phyloP scores from a whole-genome alignment of 2,797 vertebrate genomes.

The Chromobotia macracanthus region DNA sequence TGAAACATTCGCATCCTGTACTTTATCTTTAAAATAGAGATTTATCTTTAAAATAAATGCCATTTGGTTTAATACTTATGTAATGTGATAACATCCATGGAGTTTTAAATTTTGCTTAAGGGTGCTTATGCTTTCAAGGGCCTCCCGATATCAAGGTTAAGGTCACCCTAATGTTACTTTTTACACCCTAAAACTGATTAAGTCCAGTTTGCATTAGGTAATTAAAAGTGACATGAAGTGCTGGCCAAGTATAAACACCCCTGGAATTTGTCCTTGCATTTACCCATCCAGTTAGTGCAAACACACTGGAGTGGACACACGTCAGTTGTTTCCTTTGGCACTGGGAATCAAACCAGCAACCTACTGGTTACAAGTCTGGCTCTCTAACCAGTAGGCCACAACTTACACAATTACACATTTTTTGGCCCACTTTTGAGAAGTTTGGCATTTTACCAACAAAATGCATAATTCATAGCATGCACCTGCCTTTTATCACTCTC shows the following conservation, averaged over 20 bases:
- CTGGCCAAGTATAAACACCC: no score
- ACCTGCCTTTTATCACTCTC: constrained; percentile 30
- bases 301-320: no score
- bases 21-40: neutral
- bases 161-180: constrained; percentile 24
- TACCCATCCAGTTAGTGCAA: no score
- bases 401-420: constrained; percentile 15
- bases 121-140: neutral
- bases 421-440: constrained; percentile 39
- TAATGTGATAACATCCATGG: constrained; percentile 6
- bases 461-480: constrained; percentile 38
- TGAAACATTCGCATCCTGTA: neutral
- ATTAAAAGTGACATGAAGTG: constrained; percentile 22
- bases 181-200: constrained; percentile 15
- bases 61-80: constrained; percentile 5
- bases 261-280: no score
- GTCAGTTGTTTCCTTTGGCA: no score
- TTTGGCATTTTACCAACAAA: constrained; percentile 34
- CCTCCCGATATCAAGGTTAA: neutral
- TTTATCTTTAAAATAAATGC: constrained; percentile 6
- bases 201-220: constrained; percentile 9
- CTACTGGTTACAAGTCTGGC: no score
- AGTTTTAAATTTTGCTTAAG: constrained; percentile 3
- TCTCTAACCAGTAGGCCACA: no score
- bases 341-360: no score